Percentiles rank a stretch among this genome's conserved stretches.
These are phyloP conservation scores for Phyto melanocephala DNA, from an alignment of 2,888 invertebrate species.

Conservation along the genomic window DNA sequence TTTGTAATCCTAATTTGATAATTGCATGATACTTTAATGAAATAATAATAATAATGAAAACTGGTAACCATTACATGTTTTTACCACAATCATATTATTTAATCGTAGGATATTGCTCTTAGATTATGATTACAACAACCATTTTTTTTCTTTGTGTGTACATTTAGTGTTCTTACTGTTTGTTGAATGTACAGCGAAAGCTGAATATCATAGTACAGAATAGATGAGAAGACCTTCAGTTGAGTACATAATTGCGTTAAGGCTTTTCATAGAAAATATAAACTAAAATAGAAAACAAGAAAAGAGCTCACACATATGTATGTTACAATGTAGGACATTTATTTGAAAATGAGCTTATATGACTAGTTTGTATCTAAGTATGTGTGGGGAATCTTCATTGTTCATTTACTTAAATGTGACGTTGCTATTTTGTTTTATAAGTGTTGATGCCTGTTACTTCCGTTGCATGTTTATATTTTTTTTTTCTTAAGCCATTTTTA, in stretches of 20 bases:
- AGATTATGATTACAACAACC: too few species aligned
- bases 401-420: neutral
- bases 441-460: constrained; percentile 22
- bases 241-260: constrained; percentile 69
- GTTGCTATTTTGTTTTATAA: neutral
- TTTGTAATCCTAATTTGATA: too few species aligned
- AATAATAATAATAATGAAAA: too few species aligned
- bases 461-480: neutral
- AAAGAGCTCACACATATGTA: neutral
- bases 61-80: too few species aligned
- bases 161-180: neutral
- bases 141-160: neutral
- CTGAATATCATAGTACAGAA: constrained; percentile 37
- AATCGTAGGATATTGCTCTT: too few species aligned
- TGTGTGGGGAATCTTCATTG: neutral
- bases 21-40: too few species aligned
- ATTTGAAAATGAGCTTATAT: constrained; percentile 25
- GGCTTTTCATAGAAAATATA: constrained; percentile 27
- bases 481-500: neutral
- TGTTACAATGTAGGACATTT: constrained; percentile 14
- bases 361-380: neutral
- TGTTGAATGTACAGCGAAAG: constrained; percentile 34
- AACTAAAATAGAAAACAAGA: neutral
- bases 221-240: constrained; percentile 66
- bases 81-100: too few species aligned